Evolutionary conservation across 2,113 vertebrate genomes (phyloP), one percentile per base, ranked within the genome.

Genomic region (Apus apus): DNA sequence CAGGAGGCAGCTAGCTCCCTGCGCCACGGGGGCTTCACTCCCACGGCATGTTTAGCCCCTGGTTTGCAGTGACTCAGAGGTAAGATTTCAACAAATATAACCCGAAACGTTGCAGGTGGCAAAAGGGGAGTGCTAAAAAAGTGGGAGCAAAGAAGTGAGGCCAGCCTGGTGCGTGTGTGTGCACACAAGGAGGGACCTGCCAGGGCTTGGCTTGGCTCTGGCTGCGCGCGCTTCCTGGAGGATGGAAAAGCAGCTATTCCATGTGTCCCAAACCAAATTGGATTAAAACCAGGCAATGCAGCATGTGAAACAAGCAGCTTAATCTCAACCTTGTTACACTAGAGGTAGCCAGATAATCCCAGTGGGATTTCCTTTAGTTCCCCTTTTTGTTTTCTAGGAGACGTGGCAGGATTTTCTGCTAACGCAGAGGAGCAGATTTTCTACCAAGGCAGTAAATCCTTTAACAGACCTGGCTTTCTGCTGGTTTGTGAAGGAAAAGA

Each of bases 1-100:
- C 5, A 50, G 34, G 51, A 75, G 50, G 58, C 30, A 87, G 15
- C 40, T 26, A 84, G 17, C 40, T 58, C 7, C 43, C 61, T 50
- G 12, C 15, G 5, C 58, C 27, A 4, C 0, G 1, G 29, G 17
- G 20, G 7, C 53, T 67, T 62, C 0, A 1, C 15, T 54, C 32
- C 34, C 0, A 0, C 5, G 38, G n/a, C 30, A 32, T 3, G 13
- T 57, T 71, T 18, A 40, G 67, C 36, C 4, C 0, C 30, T 8
- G 9, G 51, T 26, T 30, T 65, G 57, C 15, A 53, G n/a, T 2
- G 15, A 19, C 13, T 77, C 14, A 2, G 38, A 27, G 13, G 8
- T 38, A 27, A 58, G 48, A 71, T 43, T 85, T 62, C 32, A 48
- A 68, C 20, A 90, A 57, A 53, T 5, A 40, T 4, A 18, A 30